These are phyloP conservation scores for Lates japonicus DNA, from an alignment of 2,797 vertebrate species.

Conservation along the genomic window DNA sequence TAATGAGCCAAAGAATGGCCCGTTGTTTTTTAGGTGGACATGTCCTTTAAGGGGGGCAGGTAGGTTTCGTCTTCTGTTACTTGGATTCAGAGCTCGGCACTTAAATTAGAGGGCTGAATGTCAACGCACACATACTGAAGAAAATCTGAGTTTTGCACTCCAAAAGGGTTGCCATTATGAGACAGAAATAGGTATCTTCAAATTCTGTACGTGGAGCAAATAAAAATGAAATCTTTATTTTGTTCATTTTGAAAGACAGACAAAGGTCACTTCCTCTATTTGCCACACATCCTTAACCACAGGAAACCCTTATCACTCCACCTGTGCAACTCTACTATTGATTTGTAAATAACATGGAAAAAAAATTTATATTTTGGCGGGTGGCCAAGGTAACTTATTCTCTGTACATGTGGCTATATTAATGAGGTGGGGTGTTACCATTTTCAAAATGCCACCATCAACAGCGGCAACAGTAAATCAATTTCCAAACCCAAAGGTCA, in stretches of 20 bases:
- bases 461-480: constrained; percentile 88
- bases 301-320: constrained; percentile 54
- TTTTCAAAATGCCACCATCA: constrained; percentile 89
- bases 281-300: constrained; percentile 55
- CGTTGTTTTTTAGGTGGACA: constrained; percentile 36
- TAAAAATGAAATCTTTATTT: neutral
- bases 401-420: constrained; percentile 82
- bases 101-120: constrained; percentile 50
- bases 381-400: constrained; percentile 75
- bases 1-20: constrained; percentile 48
- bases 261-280: constrained; percentile 57
- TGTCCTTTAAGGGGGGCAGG: constrained; percentile 41
- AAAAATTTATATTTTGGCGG: constrained; percentile 59
- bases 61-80: constrained; percentile 37
- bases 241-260: constrained; percentile 39
- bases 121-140: constrained; percentile 6
- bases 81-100: constrained; percentile 30
- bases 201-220: neutral
- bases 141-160: constrained; percentile 17
- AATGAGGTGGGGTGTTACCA: constrained; percentile 87
- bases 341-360: constrained; percentile 76
- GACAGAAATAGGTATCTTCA: constrained; percentile 17
- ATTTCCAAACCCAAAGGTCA: constrained; percentile 89
- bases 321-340: constrained; percentile 62
- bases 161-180: constrained; percentile 23